Base-by-base conservation (phyloP, 2,797 vertebrate species). In the Sebastes miniatus region DNA sequence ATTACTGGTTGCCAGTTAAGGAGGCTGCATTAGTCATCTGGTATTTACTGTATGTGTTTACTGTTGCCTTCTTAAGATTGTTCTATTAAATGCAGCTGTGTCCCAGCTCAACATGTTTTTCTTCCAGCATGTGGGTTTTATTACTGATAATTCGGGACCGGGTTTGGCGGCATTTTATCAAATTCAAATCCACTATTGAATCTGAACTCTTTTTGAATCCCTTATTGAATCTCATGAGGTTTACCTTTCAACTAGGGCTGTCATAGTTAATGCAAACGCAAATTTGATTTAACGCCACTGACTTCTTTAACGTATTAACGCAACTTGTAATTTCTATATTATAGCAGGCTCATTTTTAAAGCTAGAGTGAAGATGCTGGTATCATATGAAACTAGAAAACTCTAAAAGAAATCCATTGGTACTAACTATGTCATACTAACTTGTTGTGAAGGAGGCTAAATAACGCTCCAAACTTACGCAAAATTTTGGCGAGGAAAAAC, bases 1-100 rank as follows among this genome's bases (percentile, higher is more conserved):
- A 68, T 50, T 12, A 22, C 27, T 4, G 20, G 27, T 3, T 27
- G 8, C 34, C 43, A 47, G 66, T 32, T 6, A 11, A 4, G 10
- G 20, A 2, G 32, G 11, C 18, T 52, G 57, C 14, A 36, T 36
- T 10, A 57, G 73, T 66, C 69, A 13, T 22, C 43, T 22, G 25
- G 34, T 54, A 6, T 87, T 72, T 24, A 58, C 29, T 58, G 20
- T 20, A 4, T 6, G 11, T 29, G 74, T 75, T 80, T 71, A 71
- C 50, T 54, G 69, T 12, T 31, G 8, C 12, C 10, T 56, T 68
- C 67, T 69, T 79, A 22, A 29, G 2, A 29, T 39, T 18, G 2
- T 8, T 4, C 27, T 39, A 63, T 77, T 74, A 64, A 59, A 71
- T 0, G 31, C 54, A 66, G 59, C 6, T 62, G 54, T 27, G 52